phyloP scores from a whole-genome alignment of 2,113 vertebrate genomes.

The Ceyx melanurus region DNA sequence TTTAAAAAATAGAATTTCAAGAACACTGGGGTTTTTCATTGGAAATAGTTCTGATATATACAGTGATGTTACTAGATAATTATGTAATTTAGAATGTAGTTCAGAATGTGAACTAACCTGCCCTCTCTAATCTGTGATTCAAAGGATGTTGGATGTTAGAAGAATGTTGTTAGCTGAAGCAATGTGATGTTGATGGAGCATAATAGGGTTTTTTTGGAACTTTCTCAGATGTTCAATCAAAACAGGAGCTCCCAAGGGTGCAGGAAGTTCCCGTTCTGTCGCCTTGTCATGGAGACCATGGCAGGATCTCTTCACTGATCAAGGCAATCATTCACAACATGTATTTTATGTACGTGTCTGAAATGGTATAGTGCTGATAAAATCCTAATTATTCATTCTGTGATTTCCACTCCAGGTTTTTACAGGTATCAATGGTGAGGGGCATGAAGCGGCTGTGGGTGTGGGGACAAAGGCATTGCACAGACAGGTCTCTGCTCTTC shows the following conservation, averaged over 20 bases:
- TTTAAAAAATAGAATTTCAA: not conserved
- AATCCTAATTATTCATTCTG: not conserved
- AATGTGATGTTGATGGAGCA: conserved; percentile 56
- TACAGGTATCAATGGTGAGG: not conserved
- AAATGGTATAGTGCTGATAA: not conserved
- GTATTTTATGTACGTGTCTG: not conserved
- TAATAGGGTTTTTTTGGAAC: conserved; percentile 50
- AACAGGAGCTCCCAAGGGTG: not conserved
- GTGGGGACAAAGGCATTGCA: not conserved
- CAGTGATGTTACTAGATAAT: conserved; percentile 41
- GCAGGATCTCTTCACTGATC: not conserved
- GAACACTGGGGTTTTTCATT: not conserved
- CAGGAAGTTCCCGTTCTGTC: not conserved
- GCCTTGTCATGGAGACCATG: not conserved
- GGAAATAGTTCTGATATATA: conserved; percentile 11
- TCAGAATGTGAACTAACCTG: conserved; percentile 18
- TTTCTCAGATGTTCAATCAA: conserved; percentile 61
- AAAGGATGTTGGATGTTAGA: conserved; percentile 53
- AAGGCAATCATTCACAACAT: not conserved
- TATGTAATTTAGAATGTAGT: conserved; percentile 37
- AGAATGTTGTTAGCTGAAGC: conserved; percentile 50
- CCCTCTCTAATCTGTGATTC: conserved; percentile 42
- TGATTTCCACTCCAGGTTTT: not conserved
- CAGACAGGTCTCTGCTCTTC: not conserved
- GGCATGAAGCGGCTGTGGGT: not conserved